Conservation (phyloP, 1,140 invertebrate species). For the Anagrus nilaparvatae region DNA sequence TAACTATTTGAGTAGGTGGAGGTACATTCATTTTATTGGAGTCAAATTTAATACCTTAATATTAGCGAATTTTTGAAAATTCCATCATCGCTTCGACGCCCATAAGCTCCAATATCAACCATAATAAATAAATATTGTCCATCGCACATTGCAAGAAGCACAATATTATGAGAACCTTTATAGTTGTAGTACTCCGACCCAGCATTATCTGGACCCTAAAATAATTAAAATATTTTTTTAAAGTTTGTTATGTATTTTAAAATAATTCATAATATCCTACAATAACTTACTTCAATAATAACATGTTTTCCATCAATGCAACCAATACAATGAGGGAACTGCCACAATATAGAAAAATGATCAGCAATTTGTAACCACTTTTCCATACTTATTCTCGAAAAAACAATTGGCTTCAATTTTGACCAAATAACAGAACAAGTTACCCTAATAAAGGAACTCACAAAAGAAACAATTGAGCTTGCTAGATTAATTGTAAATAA, state of each 20-base stretch:
- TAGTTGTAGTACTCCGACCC: conserved; percentile 40
- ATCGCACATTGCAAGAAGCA: conserved; percentile 11
- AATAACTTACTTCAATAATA: conserved; percentile 15
- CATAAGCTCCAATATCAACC: conserved; percentile 1
- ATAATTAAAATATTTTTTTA: conserved; percentile 5
- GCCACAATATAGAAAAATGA: conserved; percentile 11
- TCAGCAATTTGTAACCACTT: conserved; percentile 12
- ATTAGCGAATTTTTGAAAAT: conserved; percentile 21
- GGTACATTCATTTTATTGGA: conserved; percentile 21
- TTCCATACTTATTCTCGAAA: conserved; percentile 11
- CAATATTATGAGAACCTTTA: conserved; percentile 36
- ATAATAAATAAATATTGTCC: neutral
- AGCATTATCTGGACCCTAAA: conserved; percentile 21
- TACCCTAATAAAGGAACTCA: conserved; percentile 15
- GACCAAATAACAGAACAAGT: neutral
- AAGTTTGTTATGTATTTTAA: conserved; percentile 21
- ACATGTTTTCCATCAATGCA: neutral
- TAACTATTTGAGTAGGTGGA: conserved; percentile 17
- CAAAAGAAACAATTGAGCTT: conserved; percentile 1
- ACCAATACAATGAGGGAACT: conserved; percentile 16
- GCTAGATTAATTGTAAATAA: too few relatives aligned
- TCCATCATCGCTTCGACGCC: conserved; percentile 2
- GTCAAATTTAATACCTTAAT: conserved; percentile 20
- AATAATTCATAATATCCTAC: conserved; percentile 23
- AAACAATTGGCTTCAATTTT: neutral